phyloP scores from a whole-genome alignment of 2,888 invertebrate genomes.

The Drosophila atroscutellata region DNA sequence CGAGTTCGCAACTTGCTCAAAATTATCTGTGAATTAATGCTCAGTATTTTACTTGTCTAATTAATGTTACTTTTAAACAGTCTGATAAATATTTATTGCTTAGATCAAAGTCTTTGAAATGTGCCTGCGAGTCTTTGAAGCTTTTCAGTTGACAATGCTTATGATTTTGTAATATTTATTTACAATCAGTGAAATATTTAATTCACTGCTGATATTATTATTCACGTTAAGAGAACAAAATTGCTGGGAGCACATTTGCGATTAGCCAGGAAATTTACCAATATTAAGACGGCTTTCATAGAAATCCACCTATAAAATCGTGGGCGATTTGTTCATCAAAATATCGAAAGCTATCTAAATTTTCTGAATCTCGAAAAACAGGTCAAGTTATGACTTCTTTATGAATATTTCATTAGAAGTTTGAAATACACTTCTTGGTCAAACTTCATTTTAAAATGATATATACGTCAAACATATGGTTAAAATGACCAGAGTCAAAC shows the following conservation, averaged over 20 bases:
- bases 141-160: background rate
- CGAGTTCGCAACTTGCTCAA: background rate
- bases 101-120: constrained; percentile 18
- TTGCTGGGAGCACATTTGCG: background rate
- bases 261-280: background rate
- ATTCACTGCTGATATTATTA: background rate
- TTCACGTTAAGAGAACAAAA: background rate
- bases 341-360: too few relatives aligned
- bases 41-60: constrained; percentile 17
- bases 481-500: background rate
- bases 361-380: background rate
- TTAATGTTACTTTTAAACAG: constrained; percentile 8
- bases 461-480: background rate
- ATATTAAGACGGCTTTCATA: background rate
- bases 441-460: background rate
- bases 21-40: constrained; percentile 2
- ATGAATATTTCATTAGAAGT: background rate
- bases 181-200: background rate
- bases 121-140: background rate
- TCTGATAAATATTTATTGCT: constrained; percentile 28
- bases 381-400: rapidly evolving
- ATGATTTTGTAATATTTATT: constrained; percentile 5
- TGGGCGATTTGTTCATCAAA: background rate
- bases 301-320: background rate
- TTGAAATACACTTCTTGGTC: background rate